Evolutionary conservation across 2,888 invertebrate genomes (phyloP).

Genomic region (Linyphia triangularis): DNA sequence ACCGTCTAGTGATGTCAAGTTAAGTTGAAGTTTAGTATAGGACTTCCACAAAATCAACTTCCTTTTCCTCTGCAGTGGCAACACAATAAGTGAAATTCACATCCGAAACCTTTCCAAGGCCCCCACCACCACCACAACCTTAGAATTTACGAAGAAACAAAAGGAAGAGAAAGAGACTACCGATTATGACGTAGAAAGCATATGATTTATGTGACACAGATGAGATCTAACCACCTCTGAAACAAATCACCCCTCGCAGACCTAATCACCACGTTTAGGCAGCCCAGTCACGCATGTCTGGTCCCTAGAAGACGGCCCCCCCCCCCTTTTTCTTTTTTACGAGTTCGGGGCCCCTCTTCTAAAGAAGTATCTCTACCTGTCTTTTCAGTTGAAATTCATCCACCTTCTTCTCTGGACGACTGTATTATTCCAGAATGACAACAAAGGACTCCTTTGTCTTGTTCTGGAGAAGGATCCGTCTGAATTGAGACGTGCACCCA

Average conservation of each 20-base stretch:
- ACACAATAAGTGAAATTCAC: conserved; percentile 13
- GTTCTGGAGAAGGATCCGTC: not conserved
- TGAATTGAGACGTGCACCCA: conserved; percentile 20
- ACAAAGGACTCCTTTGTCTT: conserved; percentile 19
- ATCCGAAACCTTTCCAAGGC: conserved; percentile 10
- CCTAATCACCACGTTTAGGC: conserved; percentile 31
- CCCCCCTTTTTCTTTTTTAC: not conserved
- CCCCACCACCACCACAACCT: not conserved
- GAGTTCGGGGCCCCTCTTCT: not conserved
- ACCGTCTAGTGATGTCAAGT: no score
- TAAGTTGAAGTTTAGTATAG: no score
- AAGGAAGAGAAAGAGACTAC: not conserved
- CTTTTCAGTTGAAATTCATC: conserved; percentile 5
- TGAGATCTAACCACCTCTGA: not conserved
- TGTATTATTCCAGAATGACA: not conserved
- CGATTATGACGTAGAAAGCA: conserved; percentile 35
- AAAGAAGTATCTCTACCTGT: not conserved
- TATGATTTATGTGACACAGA: conserved; percentile 29
- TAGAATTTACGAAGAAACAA: not conserved
- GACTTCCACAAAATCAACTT: no score
- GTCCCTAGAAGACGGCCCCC: conserved; percentile 29
- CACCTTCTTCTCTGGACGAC: no score
- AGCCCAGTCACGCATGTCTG: conserved; percentile 31
- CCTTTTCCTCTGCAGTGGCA: not conserved
- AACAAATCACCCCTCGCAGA: not conserved